phyloP scores from a whole-genome alignment of 64 coral and sea anemone genomes.

The Montipora capricornis region DNA sequence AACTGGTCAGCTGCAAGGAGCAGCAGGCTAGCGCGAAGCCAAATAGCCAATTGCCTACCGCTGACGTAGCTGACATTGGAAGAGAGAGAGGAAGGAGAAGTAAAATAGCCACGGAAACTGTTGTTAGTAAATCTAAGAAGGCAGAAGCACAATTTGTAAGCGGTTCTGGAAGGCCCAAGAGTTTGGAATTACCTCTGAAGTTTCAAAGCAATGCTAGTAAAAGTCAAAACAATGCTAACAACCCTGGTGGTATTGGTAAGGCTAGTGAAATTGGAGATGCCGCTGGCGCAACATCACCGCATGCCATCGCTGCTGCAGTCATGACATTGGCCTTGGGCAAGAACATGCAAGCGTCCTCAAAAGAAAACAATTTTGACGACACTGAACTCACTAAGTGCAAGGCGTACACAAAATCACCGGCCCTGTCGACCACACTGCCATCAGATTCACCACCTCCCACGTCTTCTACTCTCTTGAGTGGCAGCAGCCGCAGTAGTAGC shows the following conservation, averaged over 20 bases:
- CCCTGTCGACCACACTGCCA: constrained; percentile 50
- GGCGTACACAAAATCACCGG: constrained; percentile 56
- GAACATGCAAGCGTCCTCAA: constrained; percentile 76
- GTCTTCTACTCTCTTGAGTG: constrained; percentile 78
- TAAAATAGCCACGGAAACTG: background rate
- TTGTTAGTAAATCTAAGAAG: constrained; percentile 30
- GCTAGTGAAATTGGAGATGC: constrained; percentile 4
- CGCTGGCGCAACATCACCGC: constrained; percentile 65
- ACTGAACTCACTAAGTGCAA: constrained; percentile 67
- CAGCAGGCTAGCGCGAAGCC: background rate
- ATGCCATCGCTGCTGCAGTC: constrained; percentile 85
- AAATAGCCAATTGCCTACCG: background rate
- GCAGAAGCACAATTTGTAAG: constrained; percentile 36
- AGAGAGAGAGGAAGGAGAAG: constrained; percentile 25
- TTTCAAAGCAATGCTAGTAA: background rate
- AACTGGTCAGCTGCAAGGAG: background rate
- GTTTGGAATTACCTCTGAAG: constrained; percentile 28
- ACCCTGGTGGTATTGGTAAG: constrained; percentile 28
- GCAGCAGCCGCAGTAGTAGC: constrained; percentile 89
- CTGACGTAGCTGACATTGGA: background rate
- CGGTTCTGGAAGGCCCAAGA: constrained; percentile 13
- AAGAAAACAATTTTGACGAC: constrained; percentile 87
- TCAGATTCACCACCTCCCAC: constrained; percentile 77
- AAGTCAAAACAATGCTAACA: constrained; percentile 23
- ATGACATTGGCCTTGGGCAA: constrained; percentile 82